Percentiles rank a stretch among this genome's conserved stretches.
Evolutionary conservation across 2,113 vertebrate genomes (phyloP).

Genomic region (Ctenodactylus gundi): DNA sequence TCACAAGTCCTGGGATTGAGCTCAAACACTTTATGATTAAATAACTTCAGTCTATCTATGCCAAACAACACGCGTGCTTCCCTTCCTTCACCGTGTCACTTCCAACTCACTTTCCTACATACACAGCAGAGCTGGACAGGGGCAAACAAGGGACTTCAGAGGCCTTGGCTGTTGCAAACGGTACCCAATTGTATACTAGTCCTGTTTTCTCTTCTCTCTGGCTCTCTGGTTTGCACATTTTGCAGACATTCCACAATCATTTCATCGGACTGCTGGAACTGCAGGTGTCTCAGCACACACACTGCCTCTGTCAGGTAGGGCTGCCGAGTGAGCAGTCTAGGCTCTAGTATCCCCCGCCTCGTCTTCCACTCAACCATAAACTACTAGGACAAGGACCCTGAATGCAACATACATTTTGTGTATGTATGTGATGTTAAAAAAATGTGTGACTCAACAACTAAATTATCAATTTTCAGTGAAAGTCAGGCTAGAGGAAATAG

Average conservation of each 20-base stretch:
- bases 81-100: background rate
- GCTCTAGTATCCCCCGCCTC: background rate
- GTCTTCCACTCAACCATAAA: background rate
- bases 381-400: background rate
- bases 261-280: background rate
- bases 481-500: too few species aligned
- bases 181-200: background rate
- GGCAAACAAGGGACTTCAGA: background rate
- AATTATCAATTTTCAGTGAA: background rate
- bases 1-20: background rate
- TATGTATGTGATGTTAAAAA: background rate
- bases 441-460: background rate
- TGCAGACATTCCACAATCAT: background rate
- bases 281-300: background rate
- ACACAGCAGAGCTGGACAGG: background rate
- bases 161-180: background rate
- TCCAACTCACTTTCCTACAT: background rate
- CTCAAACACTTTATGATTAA: background rate
- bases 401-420: background rate
- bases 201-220: background rate
- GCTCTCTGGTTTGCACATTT: too few species aligned
- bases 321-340: background rate
- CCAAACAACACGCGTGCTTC: background rate
- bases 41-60: background rate
- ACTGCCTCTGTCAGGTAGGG: background rate